phyloP scores from a whole-genome alignment of 2,113 vertebrate genomes.

The Calyptommatus sinebrachiatus region DNA sequence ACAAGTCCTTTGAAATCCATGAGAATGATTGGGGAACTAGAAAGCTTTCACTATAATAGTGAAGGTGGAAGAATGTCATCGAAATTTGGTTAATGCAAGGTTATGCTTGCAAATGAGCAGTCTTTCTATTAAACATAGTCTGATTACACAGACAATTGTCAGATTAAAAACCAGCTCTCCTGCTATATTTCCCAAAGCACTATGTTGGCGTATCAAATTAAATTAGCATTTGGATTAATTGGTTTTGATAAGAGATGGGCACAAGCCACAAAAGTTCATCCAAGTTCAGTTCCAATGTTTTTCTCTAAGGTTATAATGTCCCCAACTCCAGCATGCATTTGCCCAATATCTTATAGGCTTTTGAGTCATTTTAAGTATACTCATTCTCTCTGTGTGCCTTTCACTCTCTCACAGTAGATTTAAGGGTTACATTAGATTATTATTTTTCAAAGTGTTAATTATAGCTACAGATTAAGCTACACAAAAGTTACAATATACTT shows the following conservation, averaged over 20 bases:
- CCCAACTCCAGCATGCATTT: neutral
- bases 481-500: neutral
- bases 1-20: neutral
- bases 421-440: neutral
- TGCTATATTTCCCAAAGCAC: constrained; percentile 22
- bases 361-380: neutral
- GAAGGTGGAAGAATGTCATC: neutral
- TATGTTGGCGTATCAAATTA: constrained; percentile 20
- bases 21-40: neutral
- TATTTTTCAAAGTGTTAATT: neutral
- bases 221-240: constrained; percentile 32
- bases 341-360: neutral
- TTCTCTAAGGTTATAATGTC: neutral
- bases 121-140: constrained; percentile 2
- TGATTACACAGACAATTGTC: constrained; percentile 29
- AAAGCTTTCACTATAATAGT: neutral
- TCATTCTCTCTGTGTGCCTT: neutral
- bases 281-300: constrained; percentile 8
- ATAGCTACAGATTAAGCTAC: neutral
- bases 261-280: constrained; percentile 15
- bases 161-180: constrained; percentile 16
- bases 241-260: constrained; percentile 28
- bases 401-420: neutral
- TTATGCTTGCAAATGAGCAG: constrained; percentile 16
- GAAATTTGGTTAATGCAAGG: constrained; percentile 12